A percentile compares a stretch with the other conserved stretches of the same genome.
These are phyloP conservation scores for Cardiocondyla obscurior DNA, from an alignment of 1,140 invertebrate species.

Conservation along the genomic window DNA sequence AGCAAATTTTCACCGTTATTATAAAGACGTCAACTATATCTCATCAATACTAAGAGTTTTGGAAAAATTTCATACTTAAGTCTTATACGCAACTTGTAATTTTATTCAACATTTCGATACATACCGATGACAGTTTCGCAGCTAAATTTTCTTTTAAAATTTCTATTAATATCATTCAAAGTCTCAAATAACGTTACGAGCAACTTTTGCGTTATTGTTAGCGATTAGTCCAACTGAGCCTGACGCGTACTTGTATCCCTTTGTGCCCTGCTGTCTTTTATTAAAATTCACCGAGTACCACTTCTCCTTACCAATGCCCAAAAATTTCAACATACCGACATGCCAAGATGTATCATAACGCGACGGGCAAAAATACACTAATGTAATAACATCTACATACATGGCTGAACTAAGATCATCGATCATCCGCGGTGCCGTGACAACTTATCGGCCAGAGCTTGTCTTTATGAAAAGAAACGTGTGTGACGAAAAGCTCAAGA, in stretches of 20 bases:
- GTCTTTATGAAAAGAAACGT: conserved; percentile 26
- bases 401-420: conserved; percentile 36
- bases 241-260: conserved; percentile 36
- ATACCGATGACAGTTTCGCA: not conserved
- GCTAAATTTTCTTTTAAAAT: not conserved
- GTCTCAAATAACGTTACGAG: conserved; percentile 6
- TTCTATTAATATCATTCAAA: not conserved
- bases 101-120: not conserved
- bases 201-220: not conserved
- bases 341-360: conserved; percentile 39
- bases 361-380: conserved; percentile 40
- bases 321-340: conserved; percentile 30
- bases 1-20: not conserved
- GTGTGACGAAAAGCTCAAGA: conserved; percentile 35
- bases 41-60: not conserved
- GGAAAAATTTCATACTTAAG: not conserved
- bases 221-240: conserved; percentile 1
- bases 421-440: conserved; percentile 29
- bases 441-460: conserved; percentile 34
- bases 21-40: not conserved
- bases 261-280: conserved; percentile 11
- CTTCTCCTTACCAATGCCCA: conserved; percentile 37
- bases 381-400: conserved; percentile 50
- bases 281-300: conserved; percentile 23
- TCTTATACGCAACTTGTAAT: not conserved